Conservation (phyloP, 2,797 vertebrate genomes). For the Sebastes vulpes region DNA sequence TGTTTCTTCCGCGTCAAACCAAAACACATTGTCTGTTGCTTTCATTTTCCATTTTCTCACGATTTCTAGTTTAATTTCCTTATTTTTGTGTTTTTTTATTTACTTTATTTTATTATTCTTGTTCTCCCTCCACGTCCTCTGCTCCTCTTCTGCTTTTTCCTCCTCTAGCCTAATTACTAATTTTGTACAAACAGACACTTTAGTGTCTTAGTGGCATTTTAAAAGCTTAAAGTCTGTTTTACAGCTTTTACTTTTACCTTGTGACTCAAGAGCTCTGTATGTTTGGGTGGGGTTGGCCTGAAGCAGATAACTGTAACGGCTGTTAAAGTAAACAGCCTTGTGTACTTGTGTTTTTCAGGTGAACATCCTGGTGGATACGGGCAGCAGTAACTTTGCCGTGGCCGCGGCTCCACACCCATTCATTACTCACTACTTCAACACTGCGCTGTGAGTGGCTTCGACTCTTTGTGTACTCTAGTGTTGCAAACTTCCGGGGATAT, state of each 20-base stretch:
- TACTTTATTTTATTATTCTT: not conserved
- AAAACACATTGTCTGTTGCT: not conserved
- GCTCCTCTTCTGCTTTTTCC: not conserved
- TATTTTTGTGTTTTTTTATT: not conserved
- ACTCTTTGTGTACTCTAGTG: not conserved
- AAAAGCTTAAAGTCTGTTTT: not conserved
- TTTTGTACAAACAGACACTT: not conserved
- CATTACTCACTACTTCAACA: slow-evolving; percentile 90
- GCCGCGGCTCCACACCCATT: slow-evolving; percentile 90
- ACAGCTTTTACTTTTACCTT: not conserved
- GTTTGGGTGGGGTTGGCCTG: not conserved
- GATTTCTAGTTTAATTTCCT: not conserved
- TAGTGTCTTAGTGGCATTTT: not conserved
- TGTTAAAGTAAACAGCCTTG: slow-evolving; percentile 27
- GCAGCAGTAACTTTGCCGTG: slow-evolving; percentile 99
- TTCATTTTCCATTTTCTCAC: not conserved
- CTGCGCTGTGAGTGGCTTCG: slow-evolving; percentile 84
- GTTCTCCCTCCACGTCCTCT: not conserved
- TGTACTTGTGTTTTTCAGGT: slow-evolving; percentile 87
- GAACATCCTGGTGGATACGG: slow-evolving; percentile 97
- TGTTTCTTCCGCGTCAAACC: not conserved
- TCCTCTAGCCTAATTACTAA: not conserved
- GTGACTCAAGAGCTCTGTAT: not conserved
- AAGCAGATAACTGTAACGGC: not conserved
- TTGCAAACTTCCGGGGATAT: not conserved